Evolutionary conservation across 1,140 invertebrate species (phyloP).

Genomic region (Metopolophium dirhodum): DNA sequence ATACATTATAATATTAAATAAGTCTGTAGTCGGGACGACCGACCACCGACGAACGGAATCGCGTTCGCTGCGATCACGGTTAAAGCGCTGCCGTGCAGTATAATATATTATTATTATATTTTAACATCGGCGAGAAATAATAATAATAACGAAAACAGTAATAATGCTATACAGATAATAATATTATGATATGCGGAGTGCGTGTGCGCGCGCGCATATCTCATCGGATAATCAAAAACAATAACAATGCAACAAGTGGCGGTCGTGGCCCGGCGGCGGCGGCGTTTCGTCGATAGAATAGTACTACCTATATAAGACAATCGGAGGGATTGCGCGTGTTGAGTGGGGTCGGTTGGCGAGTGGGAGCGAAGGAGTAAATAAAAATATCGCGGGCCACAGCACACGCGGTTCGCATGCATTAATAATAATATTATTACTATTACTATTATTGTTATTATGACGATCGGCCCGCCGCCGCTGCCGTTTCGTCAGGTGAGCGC

Average conservation of each 20-base stretch:
- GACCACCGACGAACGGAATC: background rate
- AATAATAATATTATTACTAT: background rate
- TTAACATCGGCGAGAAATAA: background rate
- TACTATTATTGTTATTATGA: background rate
- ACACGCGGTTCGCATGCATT: background rate
- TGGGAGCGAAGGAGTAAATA: background rate
- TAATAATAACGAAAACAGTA: background rate
- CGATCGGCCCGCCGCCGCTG: background rate
- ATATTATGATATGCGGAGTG: background rate
- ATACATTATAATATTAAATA: background rate
- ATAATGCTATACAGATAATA: background rate
- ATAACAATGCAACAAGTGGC: constrained; percentile 24
- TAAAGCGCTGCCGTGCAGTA: background rate
- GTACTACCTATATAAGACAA: background rate
- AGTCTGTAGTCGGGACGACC: background rate
- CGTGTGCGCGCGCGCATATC: background rate
- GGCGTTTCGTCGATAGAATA: background rate
- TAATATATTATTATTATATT: background rate
- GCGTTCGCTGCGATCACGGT: too few relatives aligned
- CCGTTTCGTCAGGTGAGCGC: background rate
- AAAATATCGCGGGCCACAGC: background rate
- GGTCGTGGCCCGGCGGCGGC: background rate
- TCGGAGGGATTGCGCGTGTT: background rate
- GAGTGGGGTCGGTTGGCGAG: background rate
- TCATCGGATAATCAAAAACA: constrained; percentile 14